Percentiles rank a stretch among this genome's conserved stretches.
phyloP scores from a whole-genome alignment of 2,797 vertebrate species.

The Rhyacichthys aspro region DNA sequence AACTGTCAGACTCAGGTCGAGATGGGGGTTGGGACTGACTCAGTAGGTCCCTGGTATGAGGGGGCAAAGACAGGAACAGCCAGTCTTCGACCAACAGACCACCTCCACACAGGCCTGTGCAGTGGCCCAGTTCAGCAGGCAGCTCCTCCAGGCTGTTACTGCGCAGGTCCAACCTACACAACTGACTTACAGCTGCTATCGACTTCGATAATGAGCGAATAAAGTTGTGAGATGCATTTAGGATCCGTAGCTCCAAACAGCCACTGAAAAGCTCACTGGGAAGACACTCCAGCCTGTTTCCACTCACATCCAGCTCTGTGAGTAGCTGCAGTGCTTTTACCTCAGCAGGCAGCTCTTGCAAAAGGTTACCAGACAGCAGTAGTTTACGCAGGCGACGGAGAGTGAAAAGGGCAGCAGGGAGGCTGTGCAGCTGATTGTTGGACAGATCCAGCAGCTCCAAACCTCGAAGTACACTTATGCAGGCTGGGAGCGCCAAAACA shows the following conservation, averaged over 20 bases:
- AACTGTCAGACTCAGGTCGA: constrained; percentile 67
- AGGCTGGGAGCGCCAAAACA: constrained; percentile 68
- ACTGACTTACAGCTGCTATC: constrained; percentile 61
- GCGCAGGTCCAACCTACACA: constrained; percentile 78
- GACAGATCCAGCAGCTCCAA: constrained; percentile 81
- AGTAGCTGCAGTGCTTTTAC: constrained; percentile 73
- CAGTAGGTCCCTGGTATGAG: constrained; percentile 65
- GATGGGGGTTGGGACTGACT: constrained; percentile 45
- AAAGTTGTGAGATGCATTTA: constrained; percentile 77
- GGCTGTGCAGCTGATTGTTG: constrained; percentile 76
- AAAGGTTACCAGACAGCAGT: constrained; percentile 78
- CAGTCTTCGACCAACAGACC: constrained; percentile 79
- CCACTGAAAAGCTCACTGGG: constrained; percentile 72
- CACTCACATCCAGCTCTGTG: constrained; percentile 75
- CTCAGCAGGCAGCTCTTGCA: constrained; percentile 72
- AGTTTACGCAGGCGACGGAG: constrained; percentile 77
- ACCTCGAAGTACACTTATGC: constrained; percentile 71
- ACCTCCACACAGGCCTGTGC: constrained; percentile 70
- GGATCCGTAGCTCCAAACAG: constrained; percentile 71
- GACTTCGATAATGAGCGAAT: constrained; percentile 65
- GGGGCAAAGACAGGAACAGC: constrained; percentile 76
- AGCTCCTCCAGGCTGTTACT: constrained; percentile 79
- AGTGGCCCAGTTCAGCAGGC: constrained; percentile 75
- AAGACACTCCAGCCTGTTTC: constrained; percentile 77
- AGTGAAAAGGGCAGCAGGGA: constrained; percentile 78